Conservation (phyloP, 2,797 vertebrate genomes). For the Enteromius unitaeniatus region DNA sequence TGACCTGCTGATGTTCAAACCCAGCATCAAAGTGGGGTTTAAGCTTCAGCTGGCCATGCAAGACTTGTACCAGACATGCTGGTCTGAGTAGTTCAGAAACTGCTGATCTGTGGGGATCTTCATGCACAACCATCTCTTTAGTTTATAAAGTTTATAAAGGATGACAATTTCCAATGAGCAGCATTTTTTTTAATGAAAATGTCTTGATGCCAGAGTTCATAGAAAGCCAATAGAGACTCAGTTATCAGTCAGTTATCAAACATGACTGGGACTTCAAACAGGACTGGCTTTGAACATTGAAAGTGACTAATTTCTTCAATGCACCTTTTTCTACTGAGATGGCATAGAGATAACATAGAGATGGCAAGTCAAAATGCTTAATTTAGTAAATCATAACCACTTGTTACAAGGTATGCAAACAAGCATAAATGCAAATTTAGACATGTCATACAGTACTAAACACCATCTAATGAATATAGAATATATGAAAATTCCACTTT, state of each 20-base stretch:
- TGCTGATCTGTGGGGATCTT: neutral
- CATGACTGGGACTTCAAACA: too few relatives aligned
- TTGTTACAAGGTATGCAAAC: neutral
- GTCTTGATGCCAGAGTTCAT: too few relatives aligned
- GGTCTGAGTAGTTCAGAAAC: neutral
- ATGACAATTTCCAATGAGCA: neutral
- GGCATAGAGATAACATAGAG: too few relatives aligned
- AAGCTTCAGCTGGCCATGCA: neutral
- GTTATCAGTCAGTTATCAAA: too few relatives aligned
- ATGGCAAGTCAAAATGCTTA: too few relatives aligned
- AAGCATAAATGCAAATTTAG: neutral
- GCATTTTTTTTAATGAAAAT: neutral
- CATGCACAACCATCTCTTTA: neutral
- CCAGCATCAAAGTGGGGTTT: neutral
- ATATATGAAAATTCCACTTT: too few relatives aligned
- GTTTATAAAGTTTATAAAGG: neutral
- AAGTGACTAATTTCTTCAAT: too few relatives aligned
- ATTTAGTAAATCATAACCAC: neutral
- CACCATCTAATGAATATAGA: too few relatives aligned
- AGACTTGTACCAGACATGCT: neutral
- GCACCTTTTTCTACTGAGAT: too few relatives aligned
- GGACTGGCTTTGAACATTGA: too few relatives aligned
- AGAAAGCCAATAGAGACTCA: too few relatives aligned
- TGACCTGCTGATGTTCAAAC: neutral
- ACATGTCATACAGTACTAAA: too few relatives aligned